These are phyloP conservation scores for Sinotaia quadrata DNA, from an alignment of 2,888 invertebrate species.

Conservation along the genomic window DNA sequence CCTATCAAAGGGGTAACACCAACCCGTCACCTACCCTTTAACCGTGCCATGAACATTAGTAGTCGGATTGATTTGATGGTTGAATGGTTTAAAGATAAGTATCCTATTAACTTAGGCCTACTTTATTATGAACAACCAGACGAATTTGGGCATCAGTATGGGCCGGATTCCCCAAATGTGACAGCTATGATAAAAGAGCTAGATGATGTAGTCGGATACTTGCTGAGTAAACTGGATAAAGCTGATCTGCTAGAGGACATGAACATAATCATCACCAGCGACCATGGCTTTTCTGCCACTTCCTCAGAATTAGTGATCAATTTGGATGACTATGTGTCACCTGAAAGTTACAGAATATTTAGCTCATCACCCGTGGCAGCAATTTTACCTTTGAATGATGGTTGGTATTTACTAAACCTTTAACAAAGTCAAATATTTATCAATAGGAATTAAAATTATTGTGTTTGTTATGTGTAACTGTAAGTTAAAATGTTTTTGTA, in stretches of 20 bases:
- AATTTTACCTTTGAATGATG: constrained; percentile 76
- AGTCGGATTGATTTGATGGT: constrained; percentile 58
- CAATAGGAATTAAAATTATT: too few relatives aligned
- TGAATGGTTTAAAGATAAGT: constrained; percentile 66
- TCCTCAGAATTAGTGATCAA: constrained; percentile 50
- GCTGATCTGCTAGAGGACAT: constrained; percentile 75
- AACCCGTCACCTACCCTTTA: constrained; percentile 42
- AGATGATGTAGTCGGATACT: constrained; percentile 73
- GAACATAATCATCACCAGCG: constrained; percentile 81
- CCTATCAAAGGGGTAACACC: constrained; percentile 58
- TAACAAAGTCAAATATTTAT: neutral
- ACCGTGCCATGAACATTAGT: constrained; percentile 55
- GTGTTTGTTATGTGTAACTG: neutral
- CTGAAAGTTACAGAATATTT: constrained; percentile 63
- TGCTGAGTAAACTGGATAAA: constrained; percentile 75
- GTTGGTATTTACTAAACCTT: too few relatives aligned
- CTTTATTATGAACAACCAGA: constrained; percentile 83
- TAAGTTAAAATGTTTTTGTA: too few relatives aligned
- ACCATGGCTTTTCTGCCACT: constrained; percentile 81
- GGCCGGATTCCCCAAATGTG: constrained; percentile 68
- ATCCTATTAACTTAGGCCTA: constrained; percentile 81
- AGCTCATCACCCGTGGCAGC: constrained; percentile 77
- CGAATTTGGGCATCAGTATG: constrained; percentile 77
- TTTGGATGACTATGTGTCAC: constrained; percentile 51
- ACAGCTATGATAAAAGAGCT: constrained; percentile 75